Evolutionary conservation across 1,140 invertebrate genomes (phyloP).

Genomic region (Drosophila ananassae): DNA sequence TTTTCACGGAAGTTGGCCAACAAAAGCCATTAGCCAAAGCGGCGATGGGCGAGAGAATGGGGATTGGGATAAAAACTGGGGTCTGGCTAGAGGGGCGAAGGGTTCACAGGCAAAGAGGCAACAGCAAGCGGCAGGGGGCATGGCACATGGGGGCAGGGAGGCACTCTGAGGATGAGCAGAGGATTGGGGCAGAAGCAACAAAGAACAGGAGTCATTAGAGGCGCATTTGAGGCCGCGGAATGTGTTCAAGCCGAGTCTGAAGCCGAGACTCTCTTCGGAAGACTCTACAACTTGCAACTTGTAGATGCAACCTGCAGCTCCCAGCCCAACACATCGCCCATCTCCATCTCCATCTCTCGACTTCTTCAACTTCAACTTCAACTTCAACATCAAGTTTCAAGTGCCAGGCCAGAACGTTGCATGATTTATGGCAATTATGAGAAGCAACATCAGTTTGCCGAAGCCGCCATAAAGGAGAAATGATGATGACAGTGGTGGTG

Average conservation of each 20-base stretch:
- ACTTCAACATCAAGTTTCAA: constrained; percentile 47
- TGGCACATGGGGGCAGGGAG: not conserved
- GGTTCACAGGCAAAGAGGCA: not conserved
- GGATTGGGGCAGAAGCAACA: constrained; percentile 48
- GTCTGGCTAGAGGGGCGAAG: not conserved
- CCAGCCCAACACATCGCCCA: not conserved
- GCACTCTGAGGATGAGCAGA: constrained; percentile 25
- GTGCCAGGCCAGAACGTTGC: constrained; percentile 68
- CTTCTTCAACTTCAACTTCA: constrained; percentile 40
- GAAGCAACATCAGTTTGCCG: constrained; percentile 35
- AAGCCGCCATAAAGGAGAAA: constrained; percentile 15
- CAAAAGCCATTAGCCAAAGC: constrained; percentile 70
- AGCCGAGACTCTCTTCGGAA: constrained; percentile 29
- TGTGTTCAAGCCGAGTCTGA: constrained; percentile 35
- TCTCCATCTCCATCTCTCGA: constrained; percentile 5
- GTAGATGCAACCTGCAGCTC: not conserved
- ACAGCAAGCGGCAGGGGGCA: not conserved
- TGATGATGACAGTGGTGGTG: constrained; percentile 29
- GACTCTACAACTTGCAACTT: not conserved
- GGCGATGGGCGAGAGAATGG: constrained; percentile 21
- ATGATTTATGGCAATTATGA: constrained; percentile 83
- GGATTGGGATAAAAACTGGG: not conserved
- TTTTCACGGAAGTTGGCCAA: constrained; percentile 72
- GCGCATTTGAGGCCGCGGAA: constrained; percentile 72
- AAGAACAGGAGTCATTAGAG: constrained; percentile 82